phyloP scores from a whole-genome alignment of 2,797 vertebrate genomes.

The Acanthornis magna region DNA sequence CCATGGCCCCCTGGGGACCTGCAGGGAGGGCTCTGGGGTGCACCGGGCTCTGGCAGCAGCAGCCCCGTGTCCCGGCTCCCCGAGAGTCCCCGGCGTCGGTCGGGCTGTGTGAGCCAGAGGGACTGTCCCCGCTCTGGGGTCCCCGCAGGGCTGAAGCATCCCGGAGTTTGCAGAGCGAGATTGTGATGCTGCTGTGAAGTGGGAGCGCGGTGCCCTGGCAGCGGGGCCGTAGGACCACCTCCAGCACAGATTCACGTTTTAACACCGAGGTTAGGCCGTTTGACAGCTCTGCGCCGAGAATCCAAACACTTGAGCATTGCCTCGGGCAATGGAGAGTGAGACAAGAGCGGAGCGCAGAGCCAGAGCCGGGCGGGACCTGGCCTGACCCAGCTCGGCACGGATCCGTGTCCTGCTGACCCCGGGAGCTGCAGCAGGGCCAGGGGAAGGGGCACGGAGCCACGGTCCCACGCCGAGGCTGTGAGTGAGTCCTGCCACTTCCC shows the following conservation, averaged over 20 bases:
- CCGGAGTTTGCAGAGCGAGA: neutral
- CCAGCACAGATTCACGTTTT: rapidly evolving
- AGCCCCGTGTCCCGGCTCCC: neutral
- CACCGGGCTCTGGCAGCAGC: neutral
- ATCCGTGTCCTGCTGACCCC: neutral
- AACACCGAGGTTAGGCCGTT: neutral
- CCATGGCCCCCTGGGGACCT: neutral
- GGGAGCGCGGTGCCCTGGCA: neutral
- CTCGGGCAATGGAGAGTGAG: neutral
- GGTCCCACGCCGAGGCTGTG: neutral
- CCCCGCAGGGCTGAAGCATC: rapidly evolving
- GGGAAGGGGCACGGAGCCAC: neutral
- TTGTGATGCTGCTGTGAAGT: rapidly evolving
- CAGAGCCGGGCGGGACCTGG: neutral
- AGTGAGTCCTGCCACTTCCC: neutral
- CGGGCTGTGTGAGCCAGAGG: rapidly evolving
- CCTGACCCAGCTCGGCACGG: neutral
- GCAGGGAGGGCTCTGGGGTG: rapidly evolving
- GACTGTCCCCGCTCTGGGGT: rapidly evolving
- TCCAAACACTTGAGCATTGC: neutral
- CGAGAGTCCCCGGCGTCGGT: rapidly evolving
- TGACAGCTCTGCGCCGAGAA: neutral
- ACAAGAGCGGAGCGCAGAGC: neutral
- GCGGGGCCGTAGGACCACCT: neutral
- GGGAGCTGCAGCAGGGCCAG: neutral